These are phyloP conservation scores for Ellobium chinense DNA, from an alignment of 2,888 invertebrate genomes.

Conservation along the genomic window DNA sequence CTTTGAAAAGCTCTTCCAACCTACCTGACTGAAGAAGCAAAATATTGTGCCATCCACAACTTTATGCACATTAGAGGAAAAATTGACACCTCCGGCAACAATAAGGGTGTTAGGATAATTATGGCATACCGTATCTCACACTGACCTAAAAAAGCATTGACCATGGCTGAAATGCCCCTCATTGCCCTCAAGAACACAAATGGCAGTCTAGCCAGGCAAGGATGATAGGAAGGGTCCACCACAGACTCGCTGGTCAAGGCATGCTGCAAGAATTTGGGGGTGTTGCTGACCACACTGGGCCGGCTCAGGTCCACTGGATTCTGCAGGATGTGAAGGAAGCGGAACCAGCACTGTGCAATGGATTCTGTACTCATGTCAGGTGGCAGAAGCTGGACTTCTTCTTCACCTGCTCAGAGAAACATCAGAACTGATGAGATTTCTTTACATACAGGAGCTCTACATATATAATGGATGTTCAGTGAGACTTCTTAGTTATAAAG, in stretches of 20 bases:
- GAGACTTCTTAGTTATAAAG: no score
- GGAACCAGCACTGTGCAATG: slow-evolving; percentile 96
- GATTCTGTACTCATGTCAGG: slow-evolving; percentile 90
- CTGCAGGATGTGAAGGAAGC: slow-evolving; percentile 94
- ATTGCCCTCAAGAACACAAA: slow-evolving; percentile 95
- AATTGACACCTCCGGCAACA: no score
- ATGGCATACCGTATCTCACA: neutral
- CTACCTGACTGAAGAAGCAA: no score
- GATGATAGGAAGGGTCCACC: slow-evolving; percentile 93
- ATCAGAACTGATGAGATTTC: no score
- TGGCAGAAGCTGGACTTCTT: slow-evolving; percentile 90
- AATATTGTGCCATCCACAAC: no score
- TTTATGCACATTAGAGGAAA: no score
- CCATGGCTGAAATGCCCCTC: slow-evolving; percentile 94
- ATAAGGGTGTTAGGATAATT: no score
- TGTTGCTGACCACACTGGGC: slow-evolving; percentile 83
- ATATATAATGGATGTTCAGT: no score
- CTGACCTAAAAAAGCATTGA: slow-evolving; percentile 96
- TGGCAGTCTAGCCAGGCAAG: slow-evolving; percentile 83
- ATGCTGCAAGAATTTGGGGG: slow-evolving; percentile 88
- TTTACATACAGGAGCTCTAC: no score
- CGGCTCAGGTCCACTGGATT: slow-evolving; percentile 91
- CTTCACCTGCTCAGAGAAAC: slow-evolving; percentile 85
- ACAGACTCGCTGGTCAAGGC: slow-evolving; percentile 87
- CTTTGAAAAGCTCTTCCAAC: no score